Evolutionary conservation across 2,888 invertebrate species (phyloP), one percentile per base, ranked within the genome.

Genomic region (Steinernema carpocapsae): DNA sequence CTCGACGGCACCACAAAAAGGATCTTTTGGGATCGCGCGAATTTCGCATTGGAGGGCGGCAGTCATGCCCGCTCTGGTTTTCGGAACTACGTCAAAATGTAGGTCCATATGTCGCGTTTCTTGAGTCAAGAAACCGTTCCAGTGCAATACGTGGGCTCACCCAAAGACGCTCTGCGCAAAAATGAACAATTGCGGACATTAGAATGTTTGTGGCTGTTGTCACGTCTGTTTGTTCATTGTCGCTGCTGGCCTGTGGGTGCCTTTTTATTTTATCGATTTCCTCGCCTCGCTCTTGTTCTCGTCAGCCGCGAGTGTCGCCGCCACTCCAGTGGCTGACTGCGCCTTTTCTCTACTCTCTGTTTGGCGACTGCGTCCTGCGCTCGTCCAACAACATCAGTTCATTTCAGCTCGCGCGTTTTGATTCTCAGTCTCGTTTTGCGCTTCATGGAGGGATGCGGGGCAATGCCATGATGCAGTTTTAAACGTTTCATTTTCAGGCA

Each of bases 401-500:
- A 64, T 29, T 64, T 32, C 37, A 64, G 12, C 26, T 1, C 64
- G 2, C 32, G 64, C 32, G 17, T 64, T 64, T 26, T 14, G 17
- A 32, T 64, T 64, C 64, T 29, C 37, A 32, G 32, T 64, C 32
- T 17, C 29, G 64, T 26, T 48, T 17, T 37, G 37, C 37, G 37
- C 37, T 37, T 10, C 10, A 37, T 37, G 37, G 37, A 37, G 37
- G 37, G 37, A 37, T 37, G 37, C 37, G 37, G n/a, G 37, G 37
- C 37, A 37, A 37, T 37, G 37, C 37, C 37, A 37, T 37, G 37
- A 37, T 37, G 37, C 22, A 24, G 26, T 56, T 56, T 48, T 48
- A 17, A 48, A 48, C 19, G 48, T 19, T 12, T 12, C 6, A 4
- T 26, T 64, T 64, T 64, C 37, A 64, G 84, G 78, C 84, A 85